phyloP scores from a whole-genome alignment of 2,888 invertebrate genomes.

The Noctua janthina region DNA sequence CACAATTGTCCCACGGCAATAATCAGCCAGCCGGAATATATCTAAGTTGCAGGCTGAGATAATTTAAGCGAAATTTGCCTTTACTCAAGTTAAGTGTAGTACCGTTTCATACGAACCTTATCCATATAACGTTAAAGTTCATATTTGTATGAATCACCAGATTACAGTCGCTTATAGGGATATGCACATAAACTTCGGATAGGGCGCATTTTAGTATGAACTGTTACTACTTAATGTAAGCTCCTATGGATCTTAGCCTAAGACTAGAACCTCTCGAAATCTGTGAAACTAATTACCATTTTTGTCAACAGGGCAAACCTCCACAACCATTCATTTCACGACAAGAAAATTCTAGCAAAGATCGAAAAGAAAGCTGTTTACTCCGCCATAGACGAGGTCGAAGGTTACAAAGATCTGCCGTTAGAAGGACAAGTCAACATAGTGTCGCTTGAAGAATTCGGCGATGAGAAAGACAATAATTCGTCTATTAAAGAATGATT shows the following conservation, averaged over 20 bases:
- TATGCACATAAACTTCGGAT: too few species aligned
- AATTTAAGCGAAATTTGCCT: neutral
- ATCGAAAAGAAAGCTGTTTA: conserved; percentile 86
- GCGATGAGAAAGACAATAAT: conserved; percentile 27
- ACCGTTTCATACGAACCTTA: neutral
- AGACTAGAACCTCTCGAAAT: neutral
- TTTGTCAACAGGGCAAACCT: conserved; percentile 80
- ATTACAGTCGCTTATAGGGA: too few species aligned
- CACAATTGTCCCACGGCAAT: neutral
- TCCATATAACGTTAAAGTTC: neutral
- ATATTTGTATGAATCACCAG: neutral
- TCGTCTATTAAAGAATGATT: conserved; percentile 46
- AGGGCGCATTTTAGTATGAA: too few species aligned
- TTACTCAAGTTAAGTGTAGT: neutral
- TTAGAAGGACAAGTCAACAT: conserved; percentile 66
- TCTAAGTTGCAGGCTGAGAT: neutral
- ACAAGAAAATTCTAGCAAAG: conserved; percentile 86
- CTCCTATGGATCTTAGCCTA: neutral
- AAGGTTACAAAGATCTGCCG: conserved; percentile 72
- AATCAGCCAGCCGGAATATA: neutral
- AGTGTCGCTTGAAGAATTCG: conserved; percentile 54
- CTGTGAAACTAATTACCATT: neutral
- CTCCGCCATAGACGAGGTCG: conserved; percentile 79
- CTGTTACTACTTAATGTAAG: neutral
- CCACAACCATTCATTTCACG: conserved; percentile 87